Percentiles rank a stretch among this genome's conserved stretches.
phyloP scores from a whole-genome alignment of 2,797 vertebrate genomes.

The Ctenopoma multispine region DNA sequence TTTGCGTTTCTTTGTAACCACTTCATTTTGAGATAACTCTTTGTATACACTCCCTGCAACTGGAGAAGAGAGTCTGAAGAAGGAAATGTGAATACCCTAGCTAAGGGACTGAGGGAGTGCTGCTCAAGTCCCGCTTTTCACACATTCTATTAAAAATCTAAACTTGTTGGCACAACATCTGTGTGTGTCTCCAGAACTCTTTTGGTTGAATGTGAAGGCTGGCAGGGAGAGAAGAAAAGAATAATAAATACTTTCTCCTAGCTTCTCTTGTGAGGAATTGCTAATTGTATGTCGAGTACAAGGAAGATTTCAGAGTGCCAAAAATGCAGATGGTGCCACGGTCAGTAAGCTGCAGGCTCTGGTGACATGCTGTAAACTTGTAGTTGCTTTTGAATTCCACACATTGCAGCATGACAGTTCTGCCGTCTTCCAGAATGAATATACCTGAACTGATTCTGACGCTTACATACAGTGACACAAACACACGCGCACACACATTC shows the following conservation, averaged over 20 bases:
- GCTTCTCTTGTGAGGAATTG: conserved; percentile 51
- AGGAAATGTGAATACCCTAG: conserved; percentile 40
- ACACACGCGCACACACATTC: conserved; percentile 1
- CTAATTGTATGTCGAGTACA: conserved; percentile 54
- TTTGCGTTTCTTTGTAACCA: conserved; percentile 18
- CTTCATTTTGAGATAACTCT: conserved; percentile 33
- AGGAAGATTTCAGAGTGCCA: conserved; percentile 28
- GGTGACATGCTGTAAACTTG: conserved; percentile 34
- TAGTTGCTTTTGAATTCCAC: conserved; percentile 29
- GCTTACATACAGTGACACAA: conserved; percentile 9
- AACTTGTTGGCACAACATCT: conserved; percentile 50
- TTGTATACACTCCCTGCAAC: conserved; percentile 46
- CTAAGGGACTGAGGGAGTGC: conserved; percentile 24
- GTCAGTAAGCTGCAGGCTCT: conserved; percentile 32
- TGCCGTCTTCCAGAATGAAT: conserved; percentile 47
- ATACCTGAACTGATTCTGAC: conserved; percentile 45
- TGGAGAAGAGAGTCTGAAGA: conserved; percentile 36
- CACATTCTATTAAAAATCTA: conserved; percentile 48
- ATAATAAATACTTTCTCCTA: conserved; percentile 46
- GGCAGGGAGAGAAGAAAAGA: conserved; percentile 40
- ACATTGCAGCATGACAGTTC: conserved; percentile 17
- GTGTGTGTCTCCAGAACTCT: conserved; percentile 39
- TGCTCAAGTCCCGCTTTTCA: conserved; percentile 40
- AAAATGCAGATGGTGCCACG: conserved; percentile 35
- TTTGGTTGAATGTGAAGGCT: conserved; percentile 20